Evolutionary conservation across 2,888 invertebrate species (phyloP).

Genomic region (Eupithecia subumbrata): DNA sequence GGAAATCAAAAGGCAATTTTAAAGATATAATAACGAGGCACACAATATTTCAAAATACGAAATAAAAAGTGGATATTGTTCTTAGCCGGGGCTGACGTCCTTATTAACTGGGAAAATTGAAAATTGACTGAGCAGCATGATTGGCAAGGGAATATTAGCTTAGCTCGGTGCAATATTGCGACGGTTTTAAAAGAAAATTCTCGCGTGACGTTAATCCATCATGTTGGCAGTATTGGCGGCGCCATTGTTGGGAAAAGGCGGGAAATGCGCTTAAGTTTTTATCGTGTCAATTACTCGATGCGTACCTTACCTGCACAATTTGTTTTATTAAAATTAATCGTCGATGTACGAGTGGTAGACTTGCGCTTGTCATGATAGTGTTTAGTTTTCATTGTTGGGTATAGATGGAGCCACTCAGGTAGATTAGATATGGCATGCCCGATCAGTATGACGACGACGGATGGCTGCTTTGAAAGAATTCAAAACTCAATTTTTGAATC

Average conservation of each 20-base stretch:
- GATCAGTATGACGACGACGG: background rate
- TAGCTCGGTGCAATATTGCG: conserved; percentile 77
- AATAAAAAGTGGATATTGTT: conserved; percentile 71
- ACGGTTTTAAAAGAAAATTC: conserved; percentile 69
- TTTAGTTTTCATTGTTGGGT: conserved; percentile 15
- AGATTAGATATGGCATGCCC: background rate
- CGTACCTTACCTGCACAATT: conserved; percentile 35
- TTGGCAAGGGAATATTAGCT: conserved; percentile 83
- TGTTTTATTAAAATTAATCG: conserved; percentile 23
- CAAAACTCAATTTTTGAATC: background rate
- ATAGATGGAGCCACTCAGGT: conserved; percentile 27
- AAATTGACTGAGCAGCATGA: conserved; percentile 80
- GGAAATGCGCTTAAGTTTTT: conserved; percentile 46
- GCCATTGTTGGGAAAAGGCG: conserved; percentile 47
- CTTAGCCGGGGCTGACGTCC: conserved; percentile 71
- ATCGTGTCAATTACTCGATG: conserved; percentile 40
- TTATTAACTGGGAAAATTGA: conserved; percentile 82
- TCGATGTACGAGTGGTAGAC: conserved; percentile 17
- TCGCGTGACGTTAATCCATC: conserved; percentile 80
- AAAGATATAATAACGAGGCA: background rate
- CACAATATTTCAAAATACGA: conserved; percentile 39
- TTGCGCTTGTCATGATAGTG: background rate
- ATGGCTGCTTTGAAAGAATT: background rate
- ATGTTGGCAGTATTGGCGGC: conserved; percentile 52
- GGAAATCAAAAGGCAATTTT: background rate